These are phyloP conservation scores for Enteromius trimaculatus DNA, from an alignment of 2,797 vertebrate species.

Conservation along the genomic window DNA sequence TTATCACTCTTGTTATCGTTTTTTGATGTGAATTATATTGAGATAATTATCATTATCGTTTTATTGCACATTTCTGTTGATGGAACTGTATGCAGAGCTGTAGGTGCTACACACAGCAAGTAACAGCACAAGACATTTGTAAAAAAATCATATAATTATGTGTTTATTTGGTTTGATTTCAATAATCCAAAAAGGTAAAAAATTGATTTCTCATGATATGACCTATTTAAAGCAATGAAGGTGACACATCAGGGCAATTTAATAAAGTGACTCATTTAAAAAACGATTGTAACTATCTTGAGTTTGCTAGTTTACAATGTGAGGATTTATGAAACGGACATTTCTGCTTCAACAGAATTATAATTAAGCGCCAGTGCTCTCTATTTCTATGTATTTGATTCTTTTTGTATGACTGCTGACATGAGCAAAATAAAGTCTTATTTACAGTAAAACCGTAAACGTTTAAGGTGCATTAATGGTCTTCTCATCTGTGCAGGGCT, in stretches of 20 bases:
- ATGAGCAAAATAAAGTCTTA: constrained; percentile 3
- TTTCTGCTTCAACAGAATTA: not conserved
- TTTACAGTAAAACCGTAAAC: constrained; percentile 9
- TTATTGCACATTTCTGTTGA: not conserved
- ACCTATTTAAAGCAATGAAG: constrained; percentile 2
- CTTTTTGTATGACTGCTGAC: not conserved
- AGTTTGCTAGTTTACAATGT: not conserved
- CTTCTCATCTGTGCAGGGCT: not conserved
- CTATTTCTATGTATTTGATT: not conserved
- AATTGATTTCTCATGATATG: not conserved
- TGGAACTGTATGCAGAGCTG: not conserved
- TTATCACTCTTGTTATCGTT: too few relatives aligned
- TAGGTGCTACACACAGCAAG: not conserved
- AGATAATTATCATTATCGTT: too few relatives aligned
- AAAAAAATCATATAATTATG: not conserved
- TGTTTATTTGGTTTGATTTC: not conserved
- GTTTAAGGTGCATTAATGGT: not conserved
- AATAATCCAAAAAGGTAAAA: not conserved
- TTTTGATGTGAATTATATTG: too few relatives aligned
- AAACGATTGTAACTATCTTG: not conserved
- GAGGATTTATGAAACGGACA: not conserved
- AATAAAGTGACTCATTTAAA: not conserved
- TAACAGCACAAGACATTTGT: not conserved
- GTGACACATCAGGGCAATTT: not conserved
- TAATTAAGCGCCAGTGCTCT: not conserved